These are phyloP conservation scores for Bungarus multicinctus DNA, from an alignment of 2,113 vertebrate genomes.

Conservation along the genomic window DNA sequence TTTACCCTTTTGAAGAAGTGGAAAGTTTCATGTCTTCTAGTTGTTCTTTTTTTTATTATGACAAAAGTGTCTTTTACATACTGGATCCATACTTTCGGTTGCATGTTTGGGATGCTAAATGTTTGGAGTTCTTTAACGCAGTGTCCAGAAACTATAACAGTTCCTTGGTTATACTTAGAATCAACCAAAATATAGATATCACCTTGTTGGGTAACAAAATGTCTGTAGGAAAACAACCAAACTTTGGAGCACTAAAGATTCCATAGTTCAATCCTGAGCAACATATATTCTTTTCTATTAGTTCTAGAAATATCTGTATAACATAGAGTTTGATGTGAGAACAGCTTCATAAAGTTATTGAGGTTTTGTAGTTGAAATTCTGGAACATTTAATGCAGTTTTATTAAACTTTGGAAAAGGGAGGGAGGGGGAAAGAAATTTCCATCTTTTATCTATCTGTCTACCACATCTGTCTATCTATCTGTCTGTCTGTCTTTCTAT, in stretches of 20 bases:
- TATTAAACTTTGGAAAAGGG: slow-evolving; percentile 40
- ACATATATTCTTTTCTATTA: neutral
- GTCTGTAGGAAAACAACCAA: neutral
- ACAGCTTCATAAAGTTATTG: neutral
- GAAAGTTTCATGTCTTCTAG: neutral
- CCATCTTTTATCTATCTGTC: neutral
- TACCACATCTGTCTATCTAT: too few species aligned
- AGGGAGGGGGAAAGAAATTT: neutral
- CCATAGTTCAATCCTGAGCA: neutral
- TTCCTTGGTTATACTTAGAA: neutral
- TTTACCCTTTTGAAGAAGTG: neutral
- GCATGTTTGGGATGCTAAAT: neutral
- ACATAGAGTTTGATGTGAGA: neutral
- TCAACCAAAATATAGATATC: neutral
- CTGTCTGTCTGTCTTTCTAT: too few species aligned
- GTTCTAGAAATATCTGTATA: neutral
- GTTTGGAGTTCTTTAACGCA: neutral
- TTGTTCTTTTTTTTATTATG: neutral
- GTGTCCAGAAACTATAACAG: neutral
- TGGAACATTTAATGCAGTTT: slow-evolving; percentile 42
- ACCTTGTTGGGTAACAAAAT: neutral
- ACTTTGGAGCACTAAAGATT: neutral
- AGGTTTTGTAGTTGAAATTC: slow-evolving; percentile 8
- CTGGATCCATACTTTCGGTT: neutral
- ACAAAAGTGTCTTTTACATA: neutral